These are phyloP conservation scores for Sinocyclocheilus grahami DNA, from an alignment of 2,113 vertebrate species.

Conservation along the genomic window DNA sequence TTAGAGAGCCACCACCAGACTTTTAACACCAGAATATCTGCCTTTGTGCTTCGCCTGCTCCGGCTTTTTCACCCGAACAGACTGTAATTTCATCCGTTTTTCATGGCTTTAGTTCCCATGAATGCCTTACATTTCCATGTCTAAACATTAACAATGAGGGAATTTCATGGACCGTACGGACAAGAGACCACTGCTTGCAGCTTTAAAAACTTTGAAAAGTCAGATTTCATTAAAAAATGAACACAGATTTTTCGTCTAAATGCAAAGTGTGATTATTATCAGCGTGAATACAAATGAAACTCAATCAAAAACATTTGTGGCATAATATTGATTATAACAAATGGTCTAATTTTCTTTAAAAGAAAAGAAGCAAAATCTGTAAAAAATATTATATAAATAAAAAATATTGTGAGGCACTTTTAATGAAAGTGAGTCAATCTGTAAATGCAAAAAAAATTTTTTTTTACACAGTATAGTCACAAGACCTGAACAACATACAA, in stretches of 20 bases:
- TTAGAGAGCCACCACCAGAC: constrained; percentile 79
- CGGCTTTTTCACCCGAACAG: constrained; percentile 77
- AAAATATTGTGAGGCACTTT: not conserved
- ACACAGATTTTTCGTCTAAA: not conserved
- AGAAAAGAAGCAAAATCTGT: no score
- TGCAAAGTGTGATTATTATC: not conserved
- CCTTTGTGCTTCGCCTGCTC: constrained; percentile 69
- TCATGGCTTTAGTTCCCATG: constrained; percentile 79
- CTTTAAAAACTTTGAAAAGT: constrained; percentile 62
- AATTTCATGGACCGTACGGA: constrained; percentile 82
- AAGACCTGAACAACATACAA: not conserved
- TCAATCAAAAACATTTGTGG: not conserved
- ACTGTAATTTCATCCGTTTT: constrained; percentile 87
- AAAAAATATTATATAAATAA: no score
- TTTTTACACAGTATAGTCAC: not conserved
- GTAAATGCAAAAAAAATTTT: not conserved
- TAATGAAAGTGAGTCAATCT: not conserved
- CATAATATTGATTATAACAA: no score
- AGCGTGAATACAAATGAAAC: not conserved
- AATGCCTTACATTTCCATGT: constrained; percentile 86
- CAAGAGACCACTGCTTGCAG: constrained; percentile 57
- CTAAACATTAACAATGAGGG: constrained; percentile 81
- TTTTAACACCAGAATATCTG: constrained; percentile 68
- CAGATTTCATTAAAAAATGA: constrained; percentile 48
- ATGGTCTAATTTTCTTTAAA: no score